These are phyloP conservation scores for Parnassius mnemosyne DNA, from an alignment of 2,888 invertebrate species.

Conservation along the genomic window DNA sequence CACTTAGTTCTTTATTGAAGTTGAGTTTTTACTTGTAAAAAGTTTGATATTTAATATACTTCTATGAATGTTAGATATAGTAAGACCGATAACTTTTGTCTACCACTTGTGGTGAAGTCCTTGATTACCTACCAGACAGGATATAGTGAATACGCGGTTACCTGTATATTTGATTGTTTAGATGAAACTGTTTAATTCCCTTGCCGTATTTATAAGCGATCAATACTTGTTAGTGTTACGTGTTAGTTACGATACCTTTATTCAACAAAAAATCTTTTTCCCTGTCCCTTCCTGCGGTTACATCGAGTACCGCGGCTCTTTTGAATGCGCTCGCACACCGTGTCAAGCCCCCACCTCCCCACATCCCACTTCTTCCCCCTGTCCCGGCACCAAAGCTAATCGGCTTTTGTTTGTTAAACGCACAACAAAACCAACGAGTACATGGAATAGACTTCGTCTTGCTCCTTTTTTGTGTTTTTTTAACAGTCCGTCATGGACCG, in stretches of 20 bases:
- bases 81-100: too few relatives aligned
- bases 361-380: slow-evolving; percentile 35
- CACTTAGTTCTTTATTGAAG: too few relatives aligned
- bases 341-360: slow-evolving; percentile 44
- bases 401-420: slow-evolving; percentile 72
- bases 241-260: slow-evolving; percentile 21
- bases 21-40: too few relatives aligned
- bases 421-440: slow-evolving; percentile 66
- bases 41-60: too few relatives aligned
- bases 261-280: slow-evolving; percentile 45
- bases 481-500: slow-evolving; percentile 5
- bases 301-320: slow-evolving; percentile 64
- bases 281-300: slow-evolving; percentile 49
- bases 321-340: slow-evolving; percentile 66
- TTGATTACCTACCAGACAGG: too few relatives aligned
- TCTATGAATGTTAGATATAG: too few relatives aligned
- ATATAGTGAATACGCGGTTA: too few relatives aligned
- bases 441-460: slow-evolving; percentile 47
- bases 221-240: neutral
- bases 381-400: slow-evolving; percentile 50
- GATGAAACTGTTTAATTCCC: neutral
- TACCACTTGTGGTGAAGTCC: too few relatives aligned
- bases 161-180: neutral
- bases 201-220: slow-evolving; percentile 2
- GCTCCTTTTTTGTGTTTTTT: slow-evolving; percentile 28